phyloP scores from a whole-genome alignment of 2,888 invertebrate genomes.

The Patella caerulea region DNA sequence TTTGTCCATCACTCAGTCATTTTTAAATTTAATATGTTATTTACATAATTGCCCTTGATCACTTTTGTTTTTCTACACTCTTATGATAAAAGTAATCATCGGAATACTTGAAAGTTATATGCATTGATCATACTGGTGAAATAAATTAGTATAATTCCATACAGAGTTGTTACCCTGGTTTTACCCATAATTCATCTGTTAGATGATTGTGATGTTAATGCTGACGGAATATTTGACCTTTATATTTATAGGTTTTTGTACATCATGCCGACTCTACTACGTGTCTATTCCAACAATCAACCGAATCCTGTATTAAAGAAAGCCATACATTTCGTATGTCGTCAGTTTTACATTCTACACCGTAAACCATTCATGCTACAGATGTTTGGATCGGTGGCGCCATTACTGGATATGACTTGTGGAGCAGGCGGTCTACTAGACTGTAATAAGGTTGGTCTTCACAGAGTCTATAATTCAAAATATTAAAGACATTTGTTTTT shows the following conservation, averaged over 20 bases:
- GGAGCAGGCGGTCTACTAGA: constrained; percentile 57
- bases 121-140: too few species aligned
- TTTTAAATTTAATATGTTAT: too few species aligned
- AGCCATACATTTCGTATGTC: constrained; percentile 97
- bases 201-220: constrained; percentile 95
- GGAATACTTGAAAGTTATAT: too few species aligned
- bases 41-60: too few species aligned
- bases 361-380: constrained; percentile 94
- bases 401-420: constrained; percentile 84
- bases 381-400: constrained; percentile 98
- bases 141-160: constrained; percentile 78
- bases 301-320: constrained; percentile 95
- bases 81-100: too few species aligned
- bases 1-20: too few species aligned
- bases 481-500: too few species aligned
- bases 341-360: constrained; percentile 98
- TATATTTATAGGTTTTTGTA: constrained; percentile 82
- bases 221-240: constrained; percentile 78
- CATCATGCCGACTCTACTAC: constrained; percentile 96
- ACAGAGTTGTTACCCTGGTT: constrained; percentile 94
- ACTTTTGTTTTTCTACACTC: too few species aligned
- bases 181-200: constrained; percentile 93
- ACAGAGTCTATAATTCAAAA: too few species aligned
- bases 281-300: constrained; percentile 97
- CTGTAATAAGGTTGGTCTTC: constrained; percentile 57